Base-by-base conservation (phyloP, 1,140 invertebrate species). In the Tachypleus tridentatus region DNA sequence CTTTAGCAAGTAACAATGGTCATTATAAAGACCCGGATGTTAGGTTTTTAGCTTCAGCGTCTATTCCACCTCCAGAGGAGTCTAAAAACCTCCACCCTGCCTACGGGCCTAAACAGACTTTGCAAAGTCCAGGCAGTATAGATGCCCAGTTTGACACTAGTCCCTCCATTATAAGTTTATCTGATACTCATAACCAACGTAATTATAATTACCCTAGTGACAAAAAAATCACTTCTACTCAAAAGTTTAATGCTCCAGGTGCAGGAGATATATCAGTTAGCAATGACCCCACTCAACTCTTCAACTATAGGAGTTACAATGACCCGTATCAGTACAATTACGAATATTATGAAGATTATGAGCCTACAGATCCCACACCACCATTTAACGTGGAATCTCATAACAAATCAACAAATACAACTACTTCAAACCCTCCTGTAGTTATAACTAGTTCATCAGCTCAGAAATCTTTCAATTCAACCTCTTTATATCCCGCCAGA, bases 61-160 rank as follows among this genome's bases (percentile, higher is more conserved):
- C 29, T 29, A 29, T 29, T 29, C 29, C 29, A 29, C 29, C 29
- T 29, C 29, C 29, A 29, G 29, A 29, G 2, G 29, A 29, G 29
- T 29, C 8, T 29, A 10, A 5, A 4, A 10, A 6, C 5, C 6
- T 4, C 3, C 3, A 5, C 47, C 47, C 8, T 4, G 56, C n/a
- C 56, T 11, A 9, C 56, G 47, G 4, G n/a, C 56, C 4, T 10
- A 57, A 56, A 8, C 66, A 67, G 47, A 57, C 62, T 29, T 48
- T 67, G 58, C 62, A 67, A 51, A 61, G 61, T 9, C 48, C 52
- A 5, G 66, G 64, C 4, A 67, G 62, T 4, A 29, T 67, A 52
- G 66, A 67, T 29, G 66, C 66, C 4, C 66, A 67, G 54, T 67
- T 64, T n/a, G 66, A 62, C 4, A 67, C 66, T 6, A 67, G 64